Evolutionary conservation across 2,113 vertebrate species (phyloP), one percentile per base, ranked within the genome.

Genomic region (Synchiropus splendidus): DNA sequence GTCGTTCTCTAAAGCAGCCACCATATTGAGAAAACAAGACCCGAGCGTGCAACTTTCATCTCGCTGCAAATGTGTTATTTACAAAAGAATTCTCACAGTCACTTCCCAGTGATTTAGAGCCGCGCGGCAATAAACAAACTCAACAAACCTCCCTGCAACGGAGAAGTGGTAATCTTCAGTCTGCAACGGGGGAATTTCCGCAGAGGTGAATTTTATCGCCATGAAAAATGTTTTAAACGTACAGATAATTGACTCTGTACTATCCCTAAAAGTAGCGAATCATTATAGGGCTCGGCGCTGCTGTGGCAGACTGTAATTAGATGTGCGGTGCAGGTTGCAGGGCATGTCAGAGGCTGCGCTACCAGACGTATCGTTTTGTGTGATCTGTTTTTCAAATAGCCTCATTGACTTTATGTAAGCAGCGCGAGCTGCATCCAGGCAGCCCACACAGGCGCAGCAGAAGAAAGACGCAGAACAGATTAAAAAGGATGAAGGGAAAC

Each of bases 131-230:
- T 69, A 75, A 70, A 77, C 55, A 72, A 51, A 70, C 45, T 63
- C 57, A 62, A 49, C 59, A 48, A 64, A 48, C 44, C 59, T 56
- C 49, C 51, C 54, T 49, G 38, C 54, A 68, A 61, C 60, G 49
- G 53, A 48, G 51, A 61, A 82, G 78, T 82, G 48, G 84, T 71
- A 68, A 77, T 75, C 35, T 77, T 81, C 64, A 75, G 67, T 52
- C 39, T 61, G 72, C 70, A 74, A 65, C 61, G 64, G 64, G 80
- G 83, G 82, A 63, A 78, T 77, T 84, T 83, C 82, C 82, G 70
- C 43, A 15, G n/a, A 49, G 43, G 53, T 59, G 52, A 61, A 14
- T 61, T 78, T 78, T 61, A 72, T 64, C 27, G 44, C 18, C 30
- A 47, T 17, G 21, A 68, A 64, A 57, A 54, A 54, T 56, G 64